These are phyloP conservation scores for Rhorus exstirpatorius DNA, from an alignment of 2,888 invertebrate genomes.

Conservation along the genomic window DNA sequence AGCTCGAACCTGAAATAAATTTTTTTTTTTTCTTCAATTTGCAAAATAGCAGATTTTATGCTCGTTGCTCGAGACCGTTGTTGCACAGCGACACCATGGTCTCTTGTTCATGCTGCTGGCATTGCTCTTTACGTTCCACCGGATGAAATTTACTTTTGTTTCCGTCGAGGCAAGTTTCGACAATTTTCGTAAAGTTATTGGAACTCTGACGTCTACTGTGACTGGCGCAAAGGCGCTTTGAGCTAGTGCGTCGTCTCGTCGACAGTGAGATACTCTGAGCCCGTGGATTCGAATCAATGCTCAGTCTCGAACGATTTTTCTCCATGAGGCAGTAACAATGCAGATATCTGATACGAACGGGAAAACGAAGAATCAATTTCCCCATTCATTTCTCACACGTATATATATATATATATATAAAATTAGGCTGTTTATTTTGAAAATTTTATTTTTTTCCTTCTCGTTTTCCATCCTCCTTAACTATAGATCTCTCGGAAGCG, in stretches of 20 bases:
- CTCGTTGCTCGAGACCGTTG: slow-evolving; percentile 77
- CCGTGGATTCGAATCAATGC: slow-evolving; percentile 77
- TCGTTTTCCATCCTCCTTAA: too few species aligned
- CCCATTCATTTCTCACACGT: too few species aligned
- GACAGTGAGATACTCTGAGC: slow-evolving; percentile 80
- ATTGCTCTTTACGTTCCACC: slow-evolving; percentile 9
- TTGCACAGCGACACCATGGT: slow-evolving; percentile 78
- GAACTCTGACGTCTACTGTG: slow-evolving; percentile 78
- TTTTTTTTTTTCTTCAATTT: too few species aligned
- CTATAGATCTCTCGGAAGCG: too few species aligned
- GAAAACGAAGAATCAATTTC: background rate
- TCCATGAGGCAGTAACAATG: slow-evolving; percentile 76
- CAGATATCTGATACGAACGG: slow-evolving; percentile 76
- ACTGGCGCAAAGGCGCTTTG: slow-evolving; percentile 45
- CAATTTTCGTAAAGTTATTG: slow-evolving; percentile 74
- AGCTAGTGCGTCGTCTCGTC: slow-evolving; percentile 78
- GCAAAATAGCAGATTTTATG: too few species aligned
- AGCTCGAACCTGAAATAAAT: too few species aligned
- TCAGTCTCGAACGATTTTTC: slow-evolving; percentile 75
- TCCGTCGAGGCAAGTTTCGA: slow-evolving; percentile 54
- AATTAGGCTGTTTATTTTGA: too few species aligned
- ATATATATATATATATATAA: too few species aligned
- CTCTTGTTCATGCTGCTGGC: slow-evolving; percentile 78
- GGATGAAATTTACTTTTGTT: slow-evolving; percentile 28
- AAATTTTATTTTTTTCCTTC: too few species aligned